Evolutionary conservation across 2,888 invertebrate species (phyloP).

Genomic region (Rhynchonema sp.): DNA sequence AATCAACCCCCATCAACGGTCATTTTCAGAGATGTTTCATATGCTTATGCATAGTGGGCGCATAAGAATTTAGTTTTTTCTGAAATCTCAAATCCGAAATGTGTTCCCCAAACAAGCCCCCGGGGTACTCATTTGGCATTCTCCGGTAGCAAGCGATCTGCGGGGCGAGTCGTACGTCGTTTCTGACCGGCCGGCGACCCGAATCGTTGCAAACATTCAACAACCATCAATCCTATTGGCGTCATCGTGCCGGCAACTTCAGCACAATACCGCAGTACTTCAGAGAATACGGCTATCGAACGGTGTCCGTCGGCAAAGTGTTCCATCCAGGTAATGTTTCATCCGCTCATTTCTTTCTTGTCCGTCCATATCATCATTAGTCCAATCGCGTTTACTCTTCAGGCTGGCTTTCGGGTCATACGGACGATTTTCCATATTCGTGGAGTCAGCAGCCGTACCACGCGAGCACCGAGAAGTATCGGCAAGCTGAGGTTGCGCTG

Average conservation of each 20-base stretch:
- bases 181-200: background rate
- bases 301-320: background rate
- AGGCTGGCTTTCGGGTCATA: background rate
- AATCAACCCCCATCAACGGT: no score
- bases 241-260: background rate
- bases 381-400: no score
- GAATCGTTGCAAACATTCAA: background rate
- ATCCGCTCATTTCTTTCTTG: no score
- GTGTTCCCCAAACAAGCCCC: no score
- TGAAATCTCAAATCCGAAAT: no score
- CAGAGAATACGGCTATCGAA: background rate
- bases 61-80: no score
- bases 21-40: no score
- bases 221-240: background rate
- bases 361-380: no score
- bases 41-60: no score
- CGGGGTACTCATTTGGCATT: no score
- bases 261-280: background rate
- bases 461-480: background rate
- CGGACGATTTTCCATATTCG: background rate
- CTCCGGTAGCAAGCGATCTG: background rate
- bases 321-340: no score
- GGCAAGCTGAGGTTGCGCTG: background rate
- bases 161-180: background rate
- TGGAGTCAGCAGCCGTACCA: background rate